These are phyloP conservation scores for Euura saliciscinereae DNA, from an alignment of 1,140 invertebrate species.

Conservation along the genomic window DNA sequence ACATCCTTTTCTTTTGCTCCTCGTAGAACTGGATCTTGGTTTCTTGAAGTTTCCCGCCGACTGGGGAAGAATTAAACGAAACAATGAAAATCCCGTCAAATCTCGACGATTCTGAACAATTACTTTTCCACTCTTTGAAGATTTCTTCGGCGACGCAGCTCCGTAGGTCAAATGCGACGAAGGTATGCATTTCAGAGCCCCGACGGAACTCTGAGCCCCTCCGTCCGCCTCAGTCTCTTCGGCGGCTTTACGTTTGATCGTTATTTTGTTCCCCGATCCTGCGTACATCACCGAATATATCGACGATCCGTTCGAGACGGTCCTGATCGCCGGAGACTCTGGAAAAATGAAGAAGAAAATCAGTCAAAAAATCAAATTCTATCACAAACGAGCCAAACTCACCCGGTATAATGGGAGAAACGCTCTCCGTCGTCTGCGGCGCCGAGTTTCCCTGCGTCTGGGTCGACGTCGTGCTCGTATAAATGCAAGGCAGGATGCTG, in stretches of 20 bases:
- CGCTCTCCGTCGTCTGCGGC: slow-evolving; percentile 44
- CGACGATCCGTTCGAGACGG: slow-evolving; percentile 71
- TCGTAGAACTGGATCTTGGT: slow-evolving; percentile 51
- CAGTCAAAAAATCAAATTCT: no score
- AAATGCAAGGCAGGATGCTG: slow-evolving; percentile 75
- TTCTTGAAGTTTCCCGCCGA: slow-evolving; percentile 54
- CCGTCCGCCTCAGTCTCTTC: slow-evolving; percentile 45
- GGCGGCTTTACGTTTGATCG: slow-evolving; percentile 79
- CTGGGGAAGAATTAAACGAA: slow-evolving; percentile 31
- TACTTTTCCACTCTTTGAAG: slow-evolving; percentile 58
- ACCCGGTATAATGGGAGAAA: slow-evolving; percentile 48
- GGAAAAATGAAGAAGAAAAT: background rate
- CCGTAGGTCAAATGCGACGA: slow-evolving; percentile 53
- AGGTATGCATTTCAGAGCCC: slow-evolving; percentile 57
- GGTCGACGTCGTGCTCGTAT: slow-evolving; percentile 71
- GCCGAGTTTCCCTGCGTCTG: slow-evolving; percentile 64
- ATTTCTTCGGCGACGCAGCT: slow-evolving; percentile 51
- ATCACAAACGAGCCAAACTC: slow-evolving; percentile 7
- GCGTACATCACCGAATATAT: slow-evolving; percentile 81
- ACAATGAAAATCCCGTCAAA: background rate
- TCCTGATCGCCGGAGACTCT: slow-evolving; percentile 61
- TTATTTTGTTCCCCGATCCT: slow-evolving; percentile 80
- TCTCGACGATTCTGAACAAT: slow-evolving; percentile 22
- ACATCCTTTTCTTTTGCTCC: slow-evolving; percentile 75
- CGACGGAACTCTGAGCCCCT: slow-evolving; percentile 41